These are phyloP conservation scores for Nebria brevicollis DNA, from an alignment of 2,888 invertebrate species.

Conservation along the genomic window DNA sequence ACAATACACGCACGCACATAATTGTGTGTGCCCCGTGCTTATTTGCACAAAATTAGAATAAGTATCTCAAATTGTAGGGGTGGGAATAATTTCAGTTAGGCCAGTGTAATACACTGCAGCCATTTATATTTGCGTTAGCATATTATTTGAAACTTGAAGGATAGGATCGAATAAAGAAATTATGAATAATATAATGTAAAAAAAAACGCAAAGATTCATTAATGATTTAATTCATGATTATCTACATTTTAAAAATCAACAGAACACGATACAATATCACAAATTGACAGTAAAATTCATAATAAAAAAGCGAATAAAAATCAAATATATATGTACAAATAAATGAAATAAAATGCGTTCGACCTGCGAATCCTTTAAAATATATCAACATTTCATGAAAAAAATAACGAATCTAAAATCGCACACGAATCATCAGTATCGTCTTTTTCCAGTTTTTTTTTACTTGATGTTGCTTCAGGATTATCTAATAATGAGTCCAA, in stretches of 20 bases:
- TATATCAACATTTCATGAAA: background rate
- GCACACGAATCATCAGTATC: slow-evolving; percentile 30
- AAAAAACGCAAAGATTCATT: no score
- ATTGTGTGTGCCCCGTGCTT: no score
- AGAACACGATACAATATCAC: background rate
- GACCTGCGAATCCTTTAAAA: background rate
- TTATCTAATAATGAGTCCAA: slow-evolving; percentile 32
- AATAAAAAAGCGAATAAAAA: background rate
- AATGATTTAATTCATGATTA: background rate
- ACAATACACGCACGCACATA: no score
- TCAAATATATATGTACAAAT: background rate
- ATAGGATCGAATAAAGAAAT: no score
- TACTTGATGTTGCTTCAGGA: slow-evolving; percentile 6
- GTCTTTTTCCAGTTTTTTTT: slow-evolving; percentile 11
- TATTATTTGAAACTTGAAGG: no score
- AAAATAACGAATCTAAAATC: slow-evolving; percentile 38
- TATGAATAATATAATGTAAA: no score
- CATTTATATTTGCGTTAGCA: no score
- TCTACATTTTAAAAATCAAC: background rate
- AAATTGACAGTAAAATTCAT: background rate
- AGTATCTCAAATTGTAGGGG: no score
- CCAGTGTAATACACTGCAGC: no score
- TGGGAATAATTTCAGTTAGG: no score
- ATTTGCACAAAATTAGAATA: no score
- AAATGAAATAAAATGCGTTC: background rate